Base-by-base conservation (phyloP, 1,140 invertebrate species). In the Contarinia nasturtii region DNA sequence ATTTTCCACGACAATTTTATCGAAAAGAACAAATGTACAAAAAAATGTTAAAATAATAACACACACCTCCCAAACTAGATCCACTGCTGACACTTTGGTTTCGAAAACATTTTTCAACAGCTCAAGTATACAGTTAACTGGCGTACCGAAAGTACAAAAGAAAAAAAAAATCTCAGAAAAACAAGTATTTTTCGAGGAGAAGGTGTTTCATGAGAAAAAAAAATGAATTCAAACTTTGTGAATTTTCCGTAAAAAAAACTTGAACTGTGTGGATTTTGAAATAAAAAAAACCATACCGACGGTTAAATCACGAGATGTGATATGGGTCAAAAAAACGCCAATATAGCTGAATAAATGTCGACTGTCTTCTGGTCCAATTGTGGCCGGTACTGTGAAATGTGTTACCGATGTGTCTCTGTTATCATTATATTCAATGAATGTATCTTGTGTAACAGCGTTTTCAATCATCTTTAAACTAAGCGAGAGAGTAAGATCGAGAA, bases 261-360 rank as follows among this genome's bases (percentile, higher is more conserved):
- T n/a, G n/a, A n/a, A n/a, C n/a, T n/a, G n/a, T n/a, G n/a, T n/a
- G n/a, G n/a, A n/a, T n/a, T n/a, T n/a, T n/a, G n/a, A n/a, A n/a
- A n/a, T n/a, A n/a, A n/a, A n/a, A 44, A 33, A 10, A 42, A n/a
- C 17, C 57, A 68, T 62, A 74, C 72, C 70, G 33, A 66, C 52
- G 38, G 71, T 69, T 52, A 74, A 57, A 50, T 73, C 69, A 48
- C 70, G 61, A 22, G 72, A 71, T 54, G 72, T 72, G 51, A 74
- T 60, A 51, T 67, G 55, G n/a, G 63, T 66, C 48, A 75, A 55
- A 53, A 74, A 70, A 46, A 54, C 53, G 53, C 70, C 61, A 37
- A 75, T 57, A 53, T 71, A 73, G 48, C 69, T 67, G 52, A 73
- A 73, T 45, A 67, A 49, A 53, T 72, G 70, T 50, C 65, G 53